These are phyloP conservation scores for Drosophila leonis DNA, from an alignment of 2,888 invertebrate species.

Conservation along the genomic window DNA sequence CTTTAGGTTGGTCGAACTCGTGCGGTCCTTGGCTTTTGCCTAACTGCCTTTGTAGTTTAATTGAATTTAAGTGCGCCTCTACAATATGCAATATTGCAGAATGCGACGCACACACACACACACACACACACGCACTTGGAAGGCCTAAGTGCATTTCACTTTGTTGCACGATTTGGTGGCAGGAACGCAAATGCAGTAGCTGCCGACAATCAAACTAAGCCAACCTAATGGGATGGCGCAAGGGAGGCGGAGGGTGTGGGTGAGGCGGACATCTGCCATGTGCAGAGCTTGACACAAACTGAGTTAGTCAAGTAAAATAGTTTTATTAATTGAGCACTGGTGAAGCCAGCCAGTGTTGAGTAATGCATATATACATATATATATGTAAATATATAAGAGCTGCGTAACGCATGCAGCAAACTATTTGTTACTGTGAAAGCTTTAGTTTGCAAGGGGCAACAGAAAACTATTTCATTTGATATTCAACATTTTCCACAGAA, in stretches of 20 bases:
- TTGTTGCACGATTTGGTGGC: conserved; percentile 65
- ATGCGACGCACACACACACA: conserved; percentile 42
- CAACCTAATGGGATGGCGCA: conserved; percentile 6
- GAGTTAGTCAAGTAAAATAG: conserved; percentile 62
- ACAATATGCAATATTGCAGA: conserved; percentile 80
- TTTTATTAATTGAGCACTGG: conserved; percentile 66
- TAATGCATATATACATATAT: conserved; percentile 15
- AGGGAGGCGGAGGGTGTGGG: background rate
- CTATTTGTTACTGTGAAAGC: background rate
- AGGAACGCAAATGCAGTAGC: conserved; percentile 29
- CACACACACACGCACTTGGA: conserved; percentile 1
- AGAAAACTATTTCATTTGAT: background rate
- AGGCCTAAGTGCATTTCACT: conserved; percentile 64
- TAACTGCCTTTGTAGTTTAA: conserved; percentile 77
- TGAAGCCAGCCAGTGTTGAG: conserved; percentile 39
- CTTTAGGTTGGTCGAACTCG: conserved; percentile 38
- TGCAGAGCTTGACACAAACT: conserved; percentile 51
- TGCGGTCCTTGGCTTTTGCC: conserved; percentile 51
- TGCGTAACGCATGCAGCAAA: background rate
- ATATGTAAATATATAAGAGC: background rate
- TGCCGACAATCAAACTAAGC: conserved; percentile 50
- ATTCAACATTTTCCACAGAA: too few species aligned
- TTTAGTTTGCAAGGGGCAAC: background rate
- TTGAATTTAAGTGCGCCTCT: conserved; percentile 78
- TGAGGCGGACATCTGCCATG: conserved; percentile 18